Conservation (phyloP, 2,113 vertebrate genomes). For the Thryonomys swinderianus region DNA sequence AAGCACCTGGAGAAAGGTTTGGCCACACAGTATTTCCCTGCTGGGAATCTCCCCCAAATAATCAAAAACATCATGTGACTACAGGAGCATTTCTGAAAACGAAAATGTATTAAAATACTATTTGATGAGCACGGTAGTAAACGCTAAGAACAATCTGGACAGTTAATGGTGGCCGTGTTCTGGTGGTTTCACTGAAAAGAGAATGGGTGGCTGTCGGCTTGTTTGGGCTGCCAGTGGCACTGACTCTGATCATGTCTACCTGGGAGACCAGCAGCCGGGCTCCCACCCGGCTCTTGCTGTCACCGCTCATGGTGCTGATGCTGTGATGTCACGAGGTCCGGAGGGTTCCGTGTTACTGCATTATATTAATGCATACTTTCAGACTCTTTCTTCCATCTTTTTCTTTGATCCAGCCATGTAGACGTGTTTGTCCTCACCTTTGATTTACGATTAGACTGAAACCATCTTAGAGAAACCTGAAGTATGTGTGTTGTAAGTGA, state of each 20-base stretch:
- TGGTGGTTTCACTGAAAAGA: background rate
- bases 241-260: background rate
- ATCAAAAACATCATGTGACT: too few relatives aligned
- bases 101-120: background rate
- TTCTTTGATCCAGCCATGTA: background rate
- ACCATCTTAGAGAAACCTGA: conserved; percentile 36
- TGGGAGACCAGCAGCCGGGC: background rate
- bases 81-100: too few relatives aligned
- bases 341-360: background rate
- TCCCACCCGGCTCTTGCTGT: background rate
- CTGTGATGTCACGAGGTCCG: background rate
- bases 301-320: background rate
- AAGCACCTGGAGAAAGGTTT: too few relatives aligned
- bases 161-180: background rate
- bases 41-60: too few relatives aligned
- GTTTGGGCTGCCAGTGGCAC: background rate
- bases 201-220: background rate
- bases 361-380: too few relatives aligned
- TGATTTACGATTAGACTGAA: conserved; percentile 63
- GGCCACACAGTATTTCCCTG: too few relatives aligned
- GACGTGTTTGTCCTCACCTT: conserved; percentile 33
- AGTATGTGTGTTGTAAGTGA: background rate
- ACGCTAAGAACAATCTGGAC: background rate
- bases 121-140: background rate
- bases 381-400: background rate